Evolutionary conservation across 2,888 invertebrate species (phyloP).

Genomic region (Nomada ferruginata): DNA sequence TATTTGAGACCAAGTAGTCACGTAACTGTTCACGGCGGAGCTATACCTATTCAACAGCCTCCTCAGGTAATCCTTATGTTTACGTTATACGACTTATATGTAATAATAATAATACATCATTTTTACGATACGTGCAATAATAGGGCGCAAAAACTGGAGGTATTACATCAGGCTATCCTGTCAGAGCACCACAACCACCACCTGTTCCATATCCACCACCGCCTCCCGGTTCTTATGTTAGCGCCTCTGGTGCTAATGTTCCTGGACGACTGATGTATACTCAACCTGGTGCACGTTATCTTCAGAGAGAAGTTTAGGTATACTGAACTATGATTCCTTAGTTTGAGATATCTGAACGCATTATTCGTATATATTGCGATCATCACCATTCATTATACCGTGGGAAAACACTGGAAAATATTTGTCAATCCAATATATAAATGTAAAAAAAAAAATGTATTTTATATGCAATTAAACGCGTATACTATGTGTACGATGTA

Average conservation of each 20-base stretch:
- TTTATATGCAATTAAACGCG: constrained; percentile 13
- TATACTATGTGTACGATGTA: background rate
- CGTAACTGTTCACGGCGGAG: constrained; percentile 86
- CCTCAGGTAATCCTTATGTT: constrained; percentile 82
- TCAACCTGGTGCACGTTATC: constrained; percentile 80
- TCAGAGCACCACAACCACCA: constrained; percentile 85
- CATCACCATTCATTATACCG: background rate
- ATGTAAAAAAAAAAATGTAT: constrained; percentile 20
- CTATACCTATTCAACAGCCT: constrained; percentile 86
- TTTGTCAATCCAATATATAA: background rate
- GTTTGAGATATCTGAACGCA: constrained; percentile 8
- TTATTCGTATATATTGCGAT: constrained; percentile 33
- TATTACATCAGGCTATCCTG: constrained; percentile 94
- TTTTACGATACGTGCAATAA: constrained; percentile 50
- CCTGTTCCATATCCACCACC: constrained; percentile 78
- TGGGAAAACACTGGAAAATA: constrained; percentile 4
- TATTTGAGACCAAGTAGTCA: constrained; percentile 85
- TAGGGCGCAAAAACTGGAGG: constrained; percentile 91
- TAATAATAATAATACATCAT: background rate
- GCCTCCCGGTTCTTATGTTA: constrained; percentile 80
- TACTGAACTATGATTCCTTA: constrained; percentile 12
- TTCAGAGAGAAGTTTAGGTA: constrained; percentile 78
- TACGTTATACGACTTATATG: constrained; percentile 1
- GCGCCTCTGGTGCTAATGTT: constrained; percentile 77
- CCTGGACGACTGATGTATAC: constrained; percentile 80